Evolutionary conservation across 2,888 invertebrate genomes (phyloP), one percentile per base, ranked within the genome.

Genomic region (Chrysina gloriosa): DNA sequence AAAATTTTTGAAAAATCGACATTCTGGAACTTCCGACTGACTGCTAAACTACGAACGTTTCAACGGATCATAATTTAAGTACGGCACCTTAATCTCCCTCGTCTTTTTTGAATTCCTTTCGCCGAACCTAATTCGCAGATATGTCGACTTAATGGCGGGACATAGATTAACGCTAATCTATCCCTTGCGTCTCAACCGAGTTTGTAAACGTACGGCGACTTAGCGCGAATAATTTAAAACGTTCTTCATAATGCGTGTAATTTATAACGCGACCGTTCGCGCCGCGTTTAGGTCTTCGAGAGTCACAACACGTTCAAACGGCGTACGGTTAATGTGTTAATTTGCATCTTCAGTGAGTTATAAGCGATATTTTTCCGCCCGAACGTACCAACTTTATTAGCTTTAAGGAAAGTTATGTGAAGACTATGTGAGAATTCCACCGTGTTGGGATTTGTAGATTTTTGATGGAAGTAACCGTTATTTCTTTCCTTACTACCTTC

Each of bases 331-430:
- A 58, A 58, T 58, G 58, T 58, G 39, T 58, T 25, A 58, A 58
- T 58, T 58, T 58, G 58, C 58, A 58, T 58, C 42, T 58, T 58
- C 52, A 52, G 52, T 52, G 31, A 52, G 52, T 16, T n/a, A 31
- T 52, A 29, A 31, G n/a, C 19, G 16, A 19, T 31, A 52, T 29
- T 52, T 52, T 52, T 31, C 31, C 31, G 19, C 6, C 31, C 19
- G 52, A 31, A 52, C 31, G 52, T n/a, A n/a, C n/a, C n/a, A n/a
- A 31, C 31, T 52, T 52, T 52, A 52, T 52, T 31, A 31, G 19
- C 3, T 7, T 19, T 9, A 16, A 16, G 19, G 45, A n/a, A n/a
- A n/a, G n/a, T n/a, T n/a, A n/a, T n/a, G n/a, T n/a, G n/a, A n/a
- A n/a, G n/a, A n/a, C n/a, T n/a, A n/a, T n/a, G n/a, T n/a, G n/a